These are phyloP conservation scores for Adela reaumurella DNA, from an alignment of 2,888 invertebrate species.

Conservation along the genomic window DNA sequence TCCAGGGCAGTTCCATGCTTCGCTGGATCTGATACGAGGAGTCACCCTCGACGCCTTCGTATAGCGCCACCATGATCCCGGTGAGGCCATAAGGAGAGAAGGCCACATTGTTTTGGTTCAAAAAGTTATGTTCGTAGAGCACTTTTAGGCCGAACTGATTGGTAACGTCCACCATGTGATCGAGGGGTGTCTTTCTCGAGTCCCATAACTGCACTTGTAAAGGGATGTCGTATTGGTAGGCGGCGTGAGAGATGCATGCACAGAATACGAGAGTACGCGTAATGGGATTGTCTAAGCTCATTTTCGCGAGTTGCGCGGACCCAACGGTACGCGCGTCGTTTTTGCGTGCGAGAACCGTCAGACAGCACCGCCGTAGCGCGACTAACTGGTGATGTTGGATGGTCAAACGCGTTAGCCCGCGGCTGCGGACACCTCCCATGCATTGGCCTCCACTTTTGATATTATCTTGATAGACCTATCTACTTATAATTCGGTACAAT, in stretches of 20 bases:
- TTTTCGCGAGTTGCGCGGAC: no score
- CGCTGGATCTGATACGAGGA: slow-evolving; percentile 70
- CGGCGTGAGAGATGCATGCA: slow-evolving; percentile 3
- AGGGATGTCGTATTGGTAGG: slow-evolving; percentile 32
- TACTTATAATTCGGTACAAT: background rate
- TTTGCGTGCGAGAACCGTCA: background rate
- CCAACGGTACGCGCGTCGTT: no score
- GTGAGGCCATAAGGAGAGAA: slow-evolving; percentile 81
- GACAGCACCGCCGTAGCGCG: background rate
- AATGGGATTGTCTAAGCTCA: background rate
- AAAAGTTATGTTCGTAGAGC: slow-evolving; percentile 66
- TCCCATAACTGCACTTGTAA: slow-evolving; percentile 47
- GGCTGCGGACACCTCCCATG: background rate
- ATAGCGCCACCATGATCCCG: slow-evolving; percentile 74
- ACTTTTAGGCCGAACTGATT: slow-evolving; percentile 70
- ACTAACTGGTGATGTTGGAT: background rate
- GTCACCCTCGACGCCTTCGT: slow-evolving; percentile 73
- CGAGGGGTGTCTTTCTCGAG: slow-evolving; percentile 55
- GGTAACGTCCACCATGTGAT: slow-evolving; percentile 76
- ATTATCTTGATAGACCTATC: no score
- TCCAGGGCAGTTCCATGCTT: slow-evolving; percentile 67
- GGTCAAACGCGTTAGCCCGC: no score
- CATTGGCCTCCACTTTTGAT: background rate
- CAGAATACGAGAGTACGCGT: background rate
- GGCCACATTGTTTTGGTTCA: slow-evolving; percentile 76